Base-by-base conservation (phyloP, 2,797 vertebrate species). In the Erpetoichthys calabaricus region DNA sequence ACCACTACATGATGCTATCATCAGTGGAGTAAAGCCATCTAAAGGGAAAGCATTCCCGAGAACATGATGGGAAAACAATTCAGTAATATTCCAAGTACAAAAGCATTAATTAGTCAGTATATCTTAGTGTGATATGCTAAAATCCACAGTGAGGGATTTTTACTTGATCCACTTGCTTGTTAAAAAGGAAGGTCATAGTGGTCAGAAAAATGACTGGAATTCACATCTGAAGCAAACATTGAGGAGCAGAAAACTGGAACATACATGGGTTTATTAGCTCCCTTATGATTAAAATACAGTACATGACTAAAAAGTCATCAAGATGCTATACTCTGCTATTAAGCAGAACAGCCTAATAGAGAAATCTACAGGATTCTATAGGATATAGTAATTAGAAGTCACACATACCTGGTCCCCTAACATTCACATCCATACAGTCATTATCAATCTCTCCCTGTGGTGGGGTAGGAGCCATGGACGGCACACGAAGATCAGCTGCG, bases 1-100 rank as follows among this genome's bases (percentile, higher is more conserved):
- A 1, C 95, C 94, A 0, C 94, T 98, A 82, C 94, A 98, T 1
- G 95, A 96, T 7, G 95, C 95, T 4, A 98, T 97, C 95, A 98
- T 98, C 52, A 98, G 85, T 0, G 95, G 95, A 0, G 95, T 98
- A 77, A 94, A 98, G 59, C 95, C 95, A 1, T 98, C 95, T 96
- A 74, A 64, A 55, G 59, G 58, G 42, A 55, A 9, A 8, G 42
- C 5, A 47, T 25, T 25, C 25, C 25, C 25, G 25, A 8, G 25
- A 7, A 50, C 47, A 50, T 2, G n/a, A 7, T 7, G 47, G n/a
- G 5, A 51, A 4, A 10, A 8, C 25, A 3, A 1, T 8, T 51
- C 49, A 51, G 49, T 10, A 8, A 51, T 3, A 51, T 3, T 7
- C 25, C 47, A 50, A 7, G 47, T 50, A 50, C 47, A 7, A 25